Evolutionary conservation across 2,797 vertebrate species (phyloP).

Genomic region (Melanotaenia boesemani): DNA sequence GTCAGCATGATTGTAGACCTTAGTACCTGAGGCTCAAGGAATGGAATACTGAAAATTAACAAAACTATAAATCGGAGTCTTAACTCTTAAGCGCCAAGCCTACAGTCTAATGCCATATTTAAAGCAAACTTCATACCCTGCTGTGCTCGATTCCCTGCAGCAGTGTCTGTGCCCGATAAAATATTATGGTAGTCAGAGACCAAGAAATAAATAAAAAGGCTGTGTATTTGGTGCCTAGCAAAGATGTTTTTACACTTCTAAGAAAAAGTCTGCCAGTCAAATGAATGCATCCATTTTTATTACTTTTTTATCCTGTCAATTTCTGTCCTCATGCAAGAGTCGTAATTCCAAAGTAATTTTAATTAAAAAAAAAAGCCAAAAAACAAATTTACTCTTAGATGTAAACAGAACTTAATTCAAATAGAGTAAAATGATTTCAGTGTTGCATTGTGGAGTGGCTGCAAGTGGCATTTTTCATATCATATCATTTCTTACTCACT

Average conservation of each 20-base stretch:
- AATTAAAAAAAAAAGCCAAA: neutral
- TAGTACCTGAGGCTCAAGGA: constrained; percentile 1
- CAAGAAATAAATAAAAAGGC: neutral
- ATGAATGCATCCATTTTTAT: neutral
- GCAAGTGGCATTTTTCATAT: neutral
- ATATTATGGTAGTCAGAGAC: neutral
- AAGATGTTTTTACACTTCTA: constrained; percentile 18
- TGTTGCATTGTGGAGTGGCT: constrained; percentile 6
- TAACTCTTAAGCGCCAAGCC: neutral
- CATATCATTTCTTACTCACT: constrained; percentile 9
- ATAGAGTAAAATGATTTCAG: neutral
- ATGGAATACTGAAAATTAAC: constrained; percentile 1
- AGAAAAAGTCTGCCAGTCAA: constrained; percentile 19
- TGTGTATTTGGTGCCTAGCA: neutral
- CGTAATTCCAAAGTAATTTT: neutral
- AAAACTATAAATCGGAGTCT: neutral
- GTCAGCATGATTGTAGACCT: neutral
- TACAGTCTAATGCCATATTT: neutral
- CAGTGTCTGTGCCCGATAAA: neutral
- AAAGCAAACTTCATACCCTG: neutral
- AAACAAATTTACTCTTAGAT: constrained; percentile 22
- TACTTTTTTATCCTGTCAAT: neutral
- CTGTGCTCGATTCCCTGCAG: neutral
- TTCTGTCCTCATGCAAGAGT: neutral
- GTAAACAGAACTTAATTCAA: neutral